Evolutionary conservation across 2,113 vertebrate species (phyloP), one percentile per base, ranked within the genome.

Genomic region (Trinectes maculatus): DNA sequence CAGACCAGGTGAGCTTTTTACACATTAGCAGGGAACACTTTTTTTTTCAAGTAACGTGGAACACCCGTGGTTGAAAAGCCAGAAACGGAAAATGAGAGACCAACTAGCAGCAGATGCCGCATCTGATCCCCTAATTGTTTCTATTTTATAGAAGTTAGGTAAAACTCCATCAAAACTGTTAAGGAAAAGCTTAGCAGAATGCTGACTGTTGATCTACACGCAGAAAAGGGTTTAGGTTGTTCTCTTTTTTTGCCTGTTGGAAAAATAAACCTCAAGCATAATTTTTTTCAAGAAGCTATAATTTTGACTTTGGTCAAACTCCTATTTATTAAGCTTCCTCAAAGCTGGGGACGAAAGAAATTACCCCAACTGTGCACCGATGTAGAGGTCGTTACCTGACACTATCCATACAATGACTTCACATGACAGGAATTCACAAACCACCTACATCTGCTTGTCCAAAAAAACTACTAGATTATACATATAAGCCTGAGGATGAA

Each of bases 371-470:
- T 62, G 80, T 54, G 80, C 61, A 51, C 26, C 24, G 76, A 69
- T 56, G 58, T 39, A 60, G 63, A 74, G 75, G 80, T 73, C 3
- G 85, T 85, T 73, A 88, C 60, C 83, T 84, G 81, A 89, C 76
- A 83, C 88, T 87, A 84, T 84, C 67, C 81, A 85, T 62, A 83
- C 80, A 90, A 81, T 83, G 85, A 91, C 80, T 89, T 84, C 85
- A 89, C 64, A 69, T 18, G 33, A 68, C 49, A 83, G 44, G 77
- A 86, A 87, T 89, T 70, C 62, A 68, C 61, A 63, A 84, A 88
- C 82, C 63, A 75, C 52, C 75, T 64, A 69, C 55, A 63, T 18
- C 36, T 62, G 54, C 18, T 37, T 49, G 71, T 66, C 69, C 58
- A 62, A 62, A 74, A n/a, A 75, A 54, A 16, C 63, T 71, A 44